phyloP scores from a whole-genome alignment of 92 coral and sea anemone genomes.

The Actinernus sp. region DNA sequence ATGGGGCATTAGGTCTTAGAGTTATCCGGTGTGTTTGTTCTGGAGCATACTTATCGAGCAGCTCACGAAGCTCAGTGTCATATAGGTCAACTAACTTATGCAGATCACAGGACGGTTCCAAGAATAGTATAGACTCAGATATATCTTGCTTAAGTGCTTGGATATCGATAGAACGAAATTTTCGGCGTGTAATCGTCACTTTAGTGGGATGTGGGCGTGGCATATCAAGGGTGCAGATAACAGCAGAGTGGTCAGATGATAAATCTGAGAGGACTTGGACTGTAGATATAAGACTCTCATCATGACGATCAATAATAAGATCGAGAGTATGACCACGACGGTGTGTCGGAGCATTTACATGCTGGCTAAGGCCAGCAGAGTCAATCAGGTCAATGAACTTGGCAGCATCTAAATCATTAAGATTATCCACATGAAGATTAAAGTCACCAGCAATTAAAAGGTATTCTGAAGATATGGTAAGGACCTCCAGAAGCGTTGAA shows the following conservation, averaged over 20 bases:
- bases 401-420: constrained; percentile 4
- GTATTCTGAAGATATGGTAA: constrained; percentile 5
- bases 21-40: too few species aligned
- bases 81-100: too few species aligned
- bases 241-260: constrained; percentile 2
- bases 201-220: too few species aligned
- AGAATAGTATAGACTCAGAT: too few species aligned
- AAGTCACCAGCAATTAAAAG: constrained; percentile 6
- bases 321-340: constrained; percentile 7
- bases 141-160: too few species aligned
- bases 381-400: constrained; percentile 9
- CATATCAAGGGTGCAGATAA: too few species aligned
- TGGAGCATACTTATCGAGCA: too few species aligned
- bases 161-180: too few species aligned
- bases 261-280: not conserved
- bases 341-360: not conserved
- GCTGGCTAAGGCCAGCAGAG: constrained; percentile 19
- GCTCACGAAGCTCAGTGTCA: too few species aligned
- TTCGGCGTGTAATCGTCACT: too few species aligned
- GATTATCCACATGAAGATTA: not conserved
- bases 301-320: constrained; percentile 1
- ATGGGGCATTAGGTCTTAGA: too few species aligned
- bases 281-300: not conserved
- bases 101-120: too few species aligned
- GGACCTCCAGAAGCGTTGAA: not conserved